Conservation (phyloP, 2,113 vertebrate species). For the cat (Felis catus) region F.catus_Fca126_mat1.0 CM031421.1:12395001-12395500, state of each 20-base stretch:
- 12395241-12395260: too few relatives aligned
- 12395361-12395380: background rate
- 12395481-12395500: background rate
- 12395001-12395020: conserved; percentile 52
- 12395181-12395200: too few relatives aligned
- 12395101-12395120: too few relatives aligned
- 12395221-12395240: too few relatives aligned
- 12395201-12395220: too few relatives aligned
- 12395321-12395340: conserved; percentile 35
- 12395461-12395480: too few relatives aligned
- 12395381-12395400: conserved; percentile 39
- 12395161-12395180: too few relatives aligned
- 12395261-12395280: too few relatives aligned
- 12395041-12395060: background rate
- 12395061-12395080: too few relatives aligned
- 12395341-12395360: background rate
- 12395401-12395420: conserved; percentile 2
- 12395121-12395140: too few relatives aligned
- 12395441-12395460: conserved; percentile 27
- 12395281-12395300: background rate
- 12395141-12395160: too few relatives aligned
- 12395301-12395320: conserved; percentile 45
- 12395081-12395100: too few relatives aligned
- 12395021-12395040: conserved; percentile 52
- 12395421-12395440: background rate